phyloP scores from a whole-genome alignment of 2,797 vertebrate species.

The Schizothorax lantsangensis region DNA sequence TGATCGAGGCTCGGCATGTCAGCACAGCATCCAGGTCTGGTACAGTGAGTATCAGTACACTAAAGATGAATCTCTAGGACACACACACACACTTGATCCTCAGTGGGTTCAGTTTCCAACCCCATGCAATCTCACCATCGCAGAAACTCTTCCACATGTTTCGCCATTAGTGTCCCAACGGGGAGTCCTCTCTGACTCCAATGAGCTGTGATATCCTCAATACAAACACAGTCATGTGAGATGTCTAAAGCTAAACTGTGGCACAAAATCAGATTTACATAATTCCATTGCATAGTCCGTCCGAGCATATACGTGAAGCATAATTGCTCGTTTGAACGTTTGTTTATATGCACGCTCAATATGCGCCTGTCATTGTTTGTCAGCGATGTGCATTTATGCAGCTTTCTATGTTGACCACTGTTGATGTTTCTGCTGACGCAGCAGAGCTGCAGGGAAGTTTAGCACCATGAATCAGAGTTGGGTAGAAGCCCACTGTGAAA shows the following conservation, averaged over 20 bases:
- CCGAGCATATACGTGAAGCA: neutral
- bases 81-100: slow-evolving; percentile 22
- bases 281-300: neutral
- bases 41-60: slow-evolving; percentile 36
- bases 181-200: slow-evolving; percentile 13
- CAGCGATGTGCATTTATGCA: slow-evolving; percentile 15
- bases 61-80: slow-evolving; percentile 22
- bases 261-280: slow-evolving; percentile 9
- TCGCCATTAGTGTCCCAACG: slow-evolving; percentile 13
- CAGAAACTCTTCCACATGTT: neutral
- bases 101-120: slow-evolving; percentile 17
- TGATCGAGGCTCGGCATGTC: slow-evolving; percentile 49
- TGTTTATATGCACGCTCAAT: neutral
- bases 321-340: slow-evolving; percentile 1
- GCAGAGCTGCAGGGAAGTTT: slow-evolving; percentile 41
- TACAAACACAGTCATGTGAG: slow-evolving; percentile 11
- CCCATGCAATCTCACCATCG: neutral
- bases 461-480: slow-evolving; percentile 51
- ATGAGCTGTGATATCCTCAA: slow-evolving; percentile 14
- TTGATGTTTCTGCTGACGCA: slow-evolving; percentile 47
- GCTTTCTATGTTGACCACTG: slow-evolving; percentile 32
- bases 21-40: slow-evolving; percentile 14
- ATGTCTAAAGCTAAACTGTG: neutral
- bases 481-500: slow-evolving; percentile 49
- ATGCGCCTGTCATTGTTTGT: slow-evolving; percentile 32